Percentiles rank a stretch among this genome's conserved stretches.
phyloP scores from a whole-genome alignment of 2,888 invertebrate species.

The Melanostoma mellinum region DNA sequence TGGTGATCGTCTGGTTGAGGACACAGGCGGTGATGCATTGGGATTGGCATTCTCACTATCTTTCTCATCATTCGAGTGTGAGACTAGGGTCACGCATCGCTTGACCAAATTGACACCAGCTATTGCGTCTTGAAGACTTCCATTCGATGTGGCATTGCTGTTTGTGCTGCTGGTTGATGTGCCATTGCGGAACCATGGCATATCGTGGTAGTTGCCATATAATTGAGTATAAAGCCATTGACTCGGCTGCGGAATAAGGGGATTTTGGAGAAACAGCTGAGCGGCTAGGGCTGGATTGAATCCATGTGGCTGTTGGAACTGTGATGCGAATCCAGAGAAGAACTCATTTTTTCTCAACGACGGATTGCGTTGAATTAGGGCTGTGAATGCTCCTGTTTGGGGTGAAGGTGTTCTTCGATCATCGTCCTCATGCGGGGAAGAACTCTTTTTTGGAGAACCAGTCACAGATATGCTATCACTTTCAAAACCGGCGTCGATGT shows the following conservation, averaged over 20 bases:
- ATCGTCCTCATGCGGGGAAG: conserved; percentile 82
- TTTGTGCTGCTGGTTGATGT: conserved; percentile 75
- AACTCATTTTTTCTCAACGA: conserved; percentile 80
- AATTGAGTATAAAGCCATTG: conserved; percentile 91
- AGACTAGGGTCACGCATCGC: conserved; percentile 79
- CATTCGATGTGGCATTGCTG: conserved; percentile 69
- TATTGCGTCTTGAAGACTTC: conserved; percentile 73
- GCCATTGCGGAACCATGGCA: conserved; percentile 85
- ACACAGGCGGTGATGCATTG: conserved; percentile 81
- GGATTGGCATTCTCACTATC: conserved; percentile 80
- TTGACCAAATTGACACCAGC: conserved; percentile 81
- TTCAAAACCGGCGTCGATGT: conserved; percentile 81
- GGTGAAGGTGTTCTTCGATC: conserved; percentile 80
- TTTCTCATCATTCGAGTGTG: conserved; percentile 78
- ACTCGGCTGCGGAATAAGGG: conserved; percentile 88
- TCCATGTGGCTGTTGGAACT: conserved; percentile 81
- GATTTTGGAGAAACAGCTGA: conserved; percentile 89
- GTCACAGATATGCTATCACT: conserved; percentile 82
- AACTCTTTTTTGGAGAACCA: conserved; percentile 82
- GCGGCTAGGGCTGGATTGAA: conserved; percentile 86
- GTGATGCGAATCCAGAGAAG: conserved; percentile 82
- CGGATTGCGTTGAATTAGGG: conserved; percentile 80
- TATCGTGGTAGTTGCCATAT: conserved; percentile 87
- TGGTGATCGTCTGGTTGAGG: conserved; percentile 83
- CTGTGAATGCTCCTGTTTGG: conserved; percentile 81